Evolutionary conservation across 2,888 invertebrate genomes (phyloP).

Genomic region (Latheticus oryzae): DNA sequence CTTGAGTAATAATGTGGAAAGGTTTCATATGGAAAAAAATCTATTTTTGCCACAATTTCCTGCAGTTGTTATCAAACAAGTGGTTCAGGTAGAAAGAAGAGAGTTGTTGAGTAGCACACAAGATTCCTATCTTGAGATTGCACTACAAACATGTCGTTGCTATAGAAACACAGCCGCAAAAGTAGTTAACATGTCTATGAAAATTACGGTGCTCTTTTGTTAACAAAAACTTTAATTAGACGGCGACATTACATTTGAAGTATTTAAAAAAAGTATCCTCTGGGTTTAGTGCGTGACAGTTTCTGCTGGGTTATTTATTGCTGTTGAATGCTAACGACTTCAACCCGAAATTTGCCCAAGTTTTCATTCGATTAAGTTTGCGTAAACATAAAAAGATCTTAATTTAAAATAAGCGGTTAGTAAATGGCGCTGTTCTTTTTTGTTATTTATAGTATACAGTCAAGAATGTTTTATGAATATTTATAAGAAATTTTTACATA

Average conservation of each 20-base stretch:
- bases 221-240: constrained; percentile 10
- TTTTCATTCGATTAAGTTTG: neutral
- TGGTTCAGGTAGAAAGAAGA: constrained; percentile 15
- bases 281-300: constrained; percentile 7
- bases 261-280: constrained; percentile 5
- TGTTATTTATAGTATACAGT: too few species aligned
- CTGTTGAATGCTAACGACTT: neutral
- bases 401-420: too few species aligned
- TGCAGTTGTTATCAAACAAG: constrained; percentile 32
- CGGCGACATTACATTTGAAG: neutral
- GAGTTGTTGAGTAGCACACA: constrained; percentile 17
- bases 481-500: too few species aligned
- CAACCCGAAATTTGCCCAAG: constrained; percentile 1
- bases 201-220: constrained; percentile 25
- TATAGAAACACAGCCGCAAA: constrained; percentile 15
- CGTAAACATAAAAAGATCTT: constrained; percentile 10
- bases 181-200: constrained; percentile 19
- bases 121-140: constrained; percentile 25
- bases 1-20: neutral
- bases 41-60: constrained; percentile 14
- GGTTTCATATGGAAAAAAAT: constrained; percentile 1
- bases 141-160: constrained; percentile 18
- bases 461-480: too few species aligned
- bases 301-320: neutral
- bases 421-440: too few species aligned